Base-by-base conservation (phyloP, 2,797 vertebrate genomes). In the Xiphorhynchus erythropygius region DNA sequence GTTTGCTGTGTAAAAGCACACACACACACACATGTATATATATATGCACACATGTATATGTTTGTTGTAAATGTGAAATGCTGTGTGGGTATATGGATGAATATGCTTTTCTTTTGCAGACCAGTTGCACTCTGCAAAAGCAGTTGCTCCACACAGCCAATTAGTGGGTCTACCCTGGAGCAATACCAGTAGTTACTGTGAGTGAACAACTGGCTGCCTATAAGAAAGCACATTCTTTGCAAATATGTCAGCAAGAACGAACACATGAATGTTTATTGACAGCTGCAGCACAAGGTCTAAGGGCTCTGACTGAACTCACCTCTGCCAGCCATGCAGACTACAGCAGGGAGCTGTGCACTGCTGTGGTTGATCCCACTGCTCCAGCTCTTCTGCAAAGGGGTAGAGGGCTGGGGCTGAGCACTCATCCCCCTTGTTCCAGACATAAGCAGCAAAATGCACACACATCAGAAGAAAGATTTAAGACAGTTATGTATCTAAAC, bases 191-290 rank as follows among this genome's bases (percentile, higher is more conserved):
- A 56, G 37, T 56, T 30, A 39, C 3, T 1, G 0, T 19, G 47
- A 55, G 9, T 6, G 11, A 84, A 30, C 0, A 0, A 30, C 59
- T 76, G 39, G 30, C 13, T 62, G n/a, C 19, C n/a, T 35, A 0
- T 46, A 57, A 42, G 35, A 60, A 76, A 64, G 11, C 5, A 69
- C 21, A 5, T 41, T 17, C 33, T 37, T 44, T 56, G 46, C 25
- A 79, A 33, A 71, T 41, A 9, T 3, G 0, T 46, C 46, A 71
- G 30, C 27, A 41, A 49, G 50, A 79, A 60, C 24, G 17, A 78
- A 64, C 6, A 23, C 47, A 24, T 14, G 28, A 39, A 8, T 16
- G 11, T 39, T 86, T 46, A 39, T 18, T 75, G 57, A 55, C 18
- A 74, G 35, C 42, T 59, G 30, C 42, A 55, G 2, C 9, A 19